A percentile compares a stretch with the other conserved stretches of the same genome.
Evolutionary conservation across 2,888 invertebrate species (phyloP).

Genomic region (Adineta ricciae): DNA sequence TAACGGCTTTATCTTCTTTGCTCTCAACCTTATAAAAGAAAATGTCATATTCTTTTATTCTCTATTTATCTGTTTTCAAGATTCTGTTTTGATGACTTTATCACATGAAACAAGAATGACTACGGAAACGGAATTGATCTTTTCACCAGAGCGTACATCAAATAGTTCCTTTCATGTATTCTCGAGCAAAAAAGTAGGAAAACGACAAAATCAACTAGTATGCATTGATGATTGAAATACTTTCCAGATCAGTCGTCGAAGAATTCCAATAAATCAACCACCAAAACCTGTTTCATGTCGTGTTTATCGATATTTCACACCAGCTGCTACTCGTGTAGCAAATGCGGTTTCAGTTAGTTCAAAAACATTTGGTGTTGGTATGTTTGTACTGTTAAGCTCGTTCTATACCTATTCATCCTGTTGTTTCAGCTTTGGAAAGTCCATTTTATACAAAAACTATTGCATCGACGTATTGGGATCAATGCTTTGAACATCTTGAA

Average conservation of each 20-base stretch:
- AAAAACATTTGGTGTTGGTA: background rate
- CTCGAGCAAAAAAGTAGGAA: background rate
- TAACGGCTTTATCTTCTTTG: background rate
- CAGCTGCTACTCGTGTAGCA: background rate
- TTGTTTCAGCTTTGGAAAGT: background rate
- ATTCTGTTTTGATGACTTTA: background rate
- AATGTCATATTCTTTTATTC: too few relatives aligned
- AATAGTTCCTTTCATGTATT: background rate
- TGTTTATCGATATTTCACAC: background rate
- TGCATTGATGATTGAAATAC: too few relatives aligned
- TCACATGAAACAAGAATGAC: background rate
- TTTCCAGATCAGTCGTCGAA: conserved; percentile 1
- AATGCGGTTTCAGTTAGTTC: conserved; percentile 5
- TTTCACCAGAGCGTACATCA: conserved; percentile 12
- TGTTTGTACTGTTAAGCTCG: background rate
- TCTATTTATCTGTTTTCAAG: background rate
- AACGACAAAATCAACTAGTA: too few relatives aligned
- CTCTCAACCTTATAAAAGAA: background rate
- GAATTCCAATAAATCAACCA: background rate
- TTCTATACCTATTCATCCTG: background rate
- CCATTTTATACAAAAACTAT: conserved; percentile 16
- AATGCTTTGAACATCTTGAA: conserved; percentile 18
- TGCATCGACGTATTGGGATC: background rate
- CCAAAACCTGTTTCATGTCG: conserved; percentile 15
- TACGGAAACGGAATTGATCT: conserved; percentile 1